A percentile compares a stretch with the other conserved stretches of the same genome.
These are phyloP conservation scores for Macrotis lagotis DNA, from an alignment of 2,113 vertebrate species.

Conservation along the genomic window DNA sequence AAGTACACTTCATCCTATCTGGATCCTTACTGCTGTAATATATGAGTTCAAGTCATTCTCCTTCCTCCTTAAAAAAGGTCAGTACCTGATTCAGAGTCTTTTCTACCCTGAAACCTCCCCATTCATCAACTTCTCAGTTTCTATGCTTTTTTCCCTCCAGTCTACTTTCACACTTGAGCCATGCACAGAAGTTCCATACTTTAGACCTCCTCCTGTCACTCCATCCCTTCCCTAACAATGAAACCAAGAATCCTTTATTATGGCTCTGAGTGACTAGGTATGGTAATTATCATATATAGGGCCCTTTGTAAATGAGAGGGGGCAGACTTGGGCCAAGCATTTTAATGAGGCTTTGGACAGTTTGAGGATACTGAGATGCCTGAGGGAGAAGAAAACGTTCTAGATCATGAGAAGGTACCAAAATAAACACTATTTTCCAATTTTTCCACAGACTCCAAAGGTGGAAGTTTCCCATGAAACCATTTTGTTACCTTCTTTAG, in stretches of 20 bases:
- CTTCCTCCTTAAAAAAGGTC: neutral
- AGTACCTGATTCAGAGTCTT: neutral
- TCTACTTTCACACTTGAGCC: neutral
- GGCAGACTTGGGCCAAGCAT: neutral
- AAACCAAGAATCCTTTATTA: neutral
- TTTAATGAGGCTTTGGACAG: neutral
- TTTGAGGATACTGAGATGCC: neutral
- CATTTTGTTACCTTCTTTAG: neutral
- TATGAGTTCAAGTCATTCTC: neutral
- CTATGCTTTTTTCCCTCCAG: neutral
- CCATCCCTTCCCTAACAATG: neutral
- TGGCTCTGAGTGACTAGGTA: neutral
- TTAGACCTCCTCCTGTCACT: neutral
- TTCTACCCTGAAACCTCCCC: neutral
- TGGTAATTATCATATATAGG: neutral
- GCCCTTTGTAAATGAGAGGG: neutral
- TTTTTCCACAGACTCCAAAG: neutral
- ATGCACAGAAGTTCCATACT: neutral
- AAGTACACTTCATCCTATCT: neutral
- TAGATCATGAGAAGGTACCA: neutral
- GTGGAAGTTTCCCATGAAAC: neutral
- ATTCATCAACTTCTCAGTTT: neutral
- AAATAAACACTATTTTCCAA: neutral
- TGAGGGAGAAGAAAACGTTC: neutral
- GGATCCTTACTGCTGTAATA: neutral